A percentile compares a stretch with the other conserved stretches of the same genome.
Evolutionary conservation across 53 echinoderm and acorn worm species (phyloP).

Genomic region (Antedon mediterranea): DNA sequence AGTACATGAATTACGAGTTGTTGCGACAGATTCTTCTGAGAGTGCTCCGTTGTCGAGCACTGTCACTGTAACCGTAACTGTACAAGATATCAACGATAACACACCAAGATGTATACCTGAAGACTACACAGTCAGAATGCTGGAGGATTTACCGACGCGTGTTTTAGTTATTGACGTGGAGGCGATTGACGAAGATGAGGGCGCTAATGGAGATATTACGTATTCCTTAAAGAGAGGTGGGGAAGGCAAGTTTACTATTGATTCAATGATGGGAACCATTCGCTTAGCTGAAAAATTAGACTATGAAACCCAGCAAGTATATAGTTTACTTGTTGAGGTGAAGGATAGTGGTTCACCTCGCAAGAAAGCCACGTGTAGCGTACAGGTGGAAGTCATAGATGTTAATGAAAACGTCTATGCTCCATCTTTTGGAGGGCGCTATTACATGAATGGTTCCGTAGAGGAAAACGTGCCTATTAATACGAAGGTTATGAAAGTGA

Average conservation of each 20-base stretch:
- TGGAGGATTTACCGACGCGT: slow-evolving; percentile 86
- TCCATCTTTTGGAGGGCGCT: slow-evolving; percentile 41
- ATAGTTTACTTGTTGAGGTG: slow-evolving; percentile 44
- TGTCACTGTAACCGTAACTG: slow-evolving; percentile 36
- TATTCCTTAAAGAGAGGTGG: slow-evolving; percentile 40
- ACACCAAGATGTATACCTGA: slow-evolving; percentile 66
- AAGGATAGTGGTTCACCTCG: slow-evolving; percentile 68
- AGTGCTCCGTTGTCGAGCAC: slow-evolving; percentile 54
- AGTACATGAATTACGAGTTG: slow-evolving; percentile 45
- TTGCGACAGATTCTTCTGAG: slow-evolving; percentile 62
- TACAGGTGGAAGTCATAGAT: slow-evolving; percentile 80
- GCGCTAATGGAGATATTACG: slow-evolving; percentile 54
- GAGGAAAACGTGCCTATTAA: slow-evolving; percentile 53
- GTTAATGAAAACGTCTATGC: slow-evolving; percentile 85
- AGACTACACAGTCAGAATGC: slow-evolving; percentile 55
- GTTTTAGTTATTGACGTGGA: slow-evolving; percentile 58
- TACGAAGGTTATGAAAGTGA: slow-evolving; percentile 63
- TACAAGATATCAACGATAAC: slow-evolving; percentile 82
- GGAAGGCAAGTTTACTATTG: slow-evolving; percentile 59
- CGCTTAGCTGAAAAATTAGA: slow-evolving; percentile 53
- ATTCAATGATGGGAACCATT: slow-evolving; percentile 59
- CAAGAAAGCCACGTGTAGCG: slow-evolving; percentile 50
- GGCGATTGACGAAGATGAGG: slow-evolving; percentile 77
- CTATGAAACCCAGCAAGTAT: slow-evolving; percentile 64
- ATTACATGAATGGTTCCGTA: slow-evolving; percentile 61